phyloP scores from a whole-genome alignment of 2,888 invertebrate genomes.

The Patella depressa region DNA sequence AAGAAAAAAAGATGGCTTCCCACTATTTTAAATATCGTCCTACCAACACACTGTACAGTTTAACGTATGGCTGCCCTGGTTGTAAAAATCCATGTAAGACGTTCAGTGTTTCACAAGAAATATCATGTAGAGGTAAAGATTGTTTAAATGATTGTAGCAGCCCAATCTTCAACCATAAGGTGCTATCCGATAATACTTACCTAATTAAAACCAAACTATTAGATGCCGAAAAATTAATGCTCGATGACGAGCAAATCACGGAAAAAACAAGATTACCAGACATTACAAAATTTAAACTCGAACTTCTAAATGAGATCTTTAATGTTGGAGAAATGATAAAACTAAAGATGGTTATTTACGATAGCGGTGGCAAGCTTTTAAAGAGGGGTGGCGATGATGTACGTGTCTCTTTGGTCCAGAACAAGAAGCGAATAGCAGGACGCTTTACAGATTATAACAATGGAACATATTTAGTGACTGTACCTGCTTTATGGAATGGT shows the following conservation, averaged over 20 bases:
- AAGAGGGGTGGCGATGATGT: neutral
- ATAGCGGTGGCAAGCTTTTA: neutral
- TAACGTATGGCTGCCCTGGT: neutral
- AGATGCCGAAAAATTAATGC: neutral
- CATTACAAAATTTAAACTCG: neutral
- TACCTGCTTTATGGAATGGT: neutral
- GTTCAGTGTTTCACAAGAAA: too few species aligned
- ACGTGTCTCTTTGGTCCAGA: neutral
- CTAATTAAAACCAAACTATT: neutral
- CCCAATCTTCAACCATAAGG: too few species aligned
- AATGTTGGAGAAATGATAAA: neutral
- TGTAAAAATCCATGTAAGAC: neutral
- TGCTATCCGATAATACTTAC: too few species aligned
- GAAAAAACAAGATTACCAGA: neutral
- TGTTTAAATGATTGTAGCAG: too few species aligned
- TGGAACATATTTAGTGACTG: constrained; percentile 1
- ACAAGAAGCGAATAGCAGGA: neutral
- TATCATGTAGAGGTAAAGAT: too few species aligned
- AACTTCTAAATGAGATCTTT: neutral
- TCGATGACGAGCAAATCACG: neutral
- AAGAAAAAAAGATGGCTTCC: too few species aligned
- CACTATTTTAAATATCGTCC: neutral
- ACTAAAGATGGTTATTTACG: neutral
- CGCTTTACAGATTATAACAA: neutral
- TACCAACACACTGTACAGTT: neutral